Conservation (phyloP, 2,888 invertebrate genomes). For the Catocala nupta region DNA sequence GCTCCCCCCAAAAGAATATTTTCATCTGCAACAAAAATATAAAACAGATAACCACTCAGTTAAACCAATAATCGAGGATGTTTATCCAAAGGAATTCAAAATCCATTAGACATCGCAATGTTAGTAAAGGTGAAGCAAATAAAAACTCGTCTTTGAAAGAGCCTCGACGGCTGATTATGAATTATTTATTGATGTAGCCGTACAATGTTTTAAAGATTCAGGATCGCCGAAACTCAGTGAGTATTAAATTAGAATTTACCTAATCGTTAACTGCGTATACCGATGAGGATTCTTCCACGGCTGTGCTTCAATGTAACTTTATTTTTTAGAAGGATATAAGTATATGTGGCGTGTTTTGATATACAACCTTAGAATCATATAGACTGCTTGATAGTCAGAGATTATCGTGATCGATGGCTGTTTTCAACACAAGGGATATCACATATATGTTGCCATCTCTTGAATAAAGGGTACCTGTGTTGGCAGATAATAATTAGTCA, state of each 20-base stretch:
- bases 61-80: background rate
- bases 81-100: background rate
- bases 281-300: background rate
- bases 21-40: background rate
- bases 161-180: conserved; percentile 6
- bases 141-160: conserved; percentile 9
- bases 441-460: no score
- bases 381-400: no score
- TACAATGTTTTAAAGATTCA: conserved; percentile 12
- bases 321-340: no score
- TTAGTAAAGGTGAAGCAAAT: conserved; percentile 5
- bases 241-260: conserved; percentile 2
- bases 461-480: no score
- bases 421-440: no score
- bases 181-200: conserved; percentile 12
- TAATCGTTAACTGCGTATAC: background rate
- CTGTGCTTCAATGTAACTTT: no score
- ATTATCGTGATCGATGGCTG: no score
- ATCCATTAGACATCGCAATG: conserved; percentile 1
- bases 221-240: conserved; percentile 1
- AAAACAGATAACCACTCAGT: background rate
- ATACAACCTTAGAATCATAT: no score
- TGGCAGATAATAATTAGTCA: no score
- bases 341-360: no score
- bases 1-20: no score